These are phyloP conservation scores for Rhabdophis nuchalis DNA, from an alignment of 2,797 vertebrate genomes.

Conservation along the genomic window DNA sequence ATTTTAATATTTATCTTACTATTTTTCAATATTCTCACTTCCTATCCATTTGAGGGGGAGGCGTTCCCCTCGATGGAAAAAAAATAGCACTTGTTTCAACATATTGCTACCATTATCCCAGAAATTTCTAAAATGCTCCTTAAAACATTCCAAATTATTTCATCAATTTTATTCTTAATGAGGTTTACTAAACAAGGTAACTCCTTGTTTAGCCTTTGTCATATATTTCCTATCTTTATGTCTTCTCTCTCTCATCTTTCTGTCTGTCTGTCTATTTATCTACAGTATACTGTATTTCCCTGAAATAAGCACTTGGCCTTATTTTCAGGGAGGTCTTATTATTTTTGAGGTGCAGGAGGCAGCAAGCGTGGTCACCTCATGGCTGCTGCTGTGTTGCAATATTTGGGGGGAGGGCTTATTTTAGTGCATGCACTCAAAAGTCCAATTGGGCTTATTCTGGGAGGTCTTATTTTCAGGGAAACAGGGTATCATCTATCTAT, in stretches of 20 bases:
- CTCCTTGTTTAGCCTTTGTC: neutral
- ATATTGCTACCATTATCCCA: neutral
- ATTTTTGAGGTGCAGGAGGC: too few relatives aligned
- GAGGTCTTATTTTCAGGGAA: too few relatives aligned
- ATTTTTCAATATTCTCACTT: neutral
- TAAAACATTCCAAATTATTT: neutral
- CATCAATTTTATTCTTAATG: neutral
- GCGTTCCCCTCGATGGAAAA: neutral
- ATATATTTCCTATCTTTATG: neutral
- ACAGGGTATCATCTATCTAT: too few relatives aligned
- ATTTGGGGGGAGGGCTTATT: too few relatives aligned
- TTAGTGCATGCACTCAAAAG: too few relatives aligned
- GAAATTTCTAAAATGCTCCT: neutral
- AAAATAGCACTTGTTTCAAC: neutral
- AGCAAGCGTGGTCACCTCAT: too few relatives aligned
- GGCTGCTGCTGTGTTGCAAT: too few relatives aligned
- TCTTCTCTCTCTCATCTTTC: neutral
- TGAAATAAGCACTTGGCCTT: too few relatives aligned
- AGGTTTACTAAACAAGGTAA: neutral
- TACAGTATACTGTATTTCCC: too few relatives aligned
- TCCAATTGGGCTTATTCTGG: too few relatives aligned
- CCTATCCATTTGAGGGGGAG: neutral
- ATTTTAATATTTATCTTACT: neutral
- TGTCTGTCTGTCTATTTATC: too few relatives aligned
- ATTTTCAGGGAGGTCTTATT: too few relatives aligned